Evolutionary conservation across 2,113 vertebrate genomes (phyloP), one percentile per base, ranked within the genome.

Genomic region (Salvator merianae): DNA sequence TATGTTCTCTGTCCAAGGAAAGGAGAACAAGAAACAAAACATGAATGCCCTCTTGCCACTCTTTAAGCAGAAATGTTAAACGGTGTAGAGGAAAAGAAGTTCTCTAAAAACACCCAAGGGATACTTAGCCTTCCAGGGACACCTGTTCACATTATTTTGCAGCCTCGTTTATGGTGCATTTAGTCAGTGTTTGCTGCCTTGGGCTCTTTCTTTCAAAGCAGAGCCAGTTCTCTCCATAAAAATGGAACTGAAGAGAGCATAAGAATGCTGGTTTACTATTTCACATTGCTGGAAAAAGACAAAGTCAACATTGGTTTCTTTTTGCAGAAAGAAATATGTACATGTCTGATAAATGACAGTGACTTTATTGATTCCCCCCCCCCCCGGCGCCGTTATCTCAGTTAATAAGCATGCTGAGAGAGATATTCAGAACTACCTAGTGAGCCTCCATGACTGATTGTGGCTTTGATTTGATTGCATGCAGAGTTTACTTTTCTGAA

Each of bases 21-120:
- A 53, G n/a, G 66, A 36, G 40, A 24, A 26, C 8, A 28, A 70
- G 66, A 22, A 69, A 70, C 9, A 14, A 32, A 24, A 40, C 32
- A 20, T 70, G 30, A 81, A 34, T 26, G 28, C 28, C 63, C 30
- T 47, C 26, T 50, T 79, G 63, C 26, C 5, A 16, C 43, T 50
- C 43, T 47, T 79, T n/a, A n/a, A 79, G 65, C 43, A 81, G 79
- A 81, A 69, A 50, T 69, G 36, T 69, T 26, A 81, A 81, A 81
- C 71, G 66, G 18, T 71, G 18, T 20, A 8, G 13, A 22, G 26
- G 26, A 50, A 7, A 18, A 14, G 62, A 9, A 16, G 40, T 26
- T 9, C 34, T 66, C 6, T 66, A n/a, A 24, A 81, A 36, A 70
- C 53, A 81, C 34, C 18, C 47, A 26, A 10, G 40, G 22, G n/a